These are phyloP conservation scores for Melanotaenia boesemani DNA, from an alignment of 2,797 vertebrate species.

Conservation along the genomic window DNA sequence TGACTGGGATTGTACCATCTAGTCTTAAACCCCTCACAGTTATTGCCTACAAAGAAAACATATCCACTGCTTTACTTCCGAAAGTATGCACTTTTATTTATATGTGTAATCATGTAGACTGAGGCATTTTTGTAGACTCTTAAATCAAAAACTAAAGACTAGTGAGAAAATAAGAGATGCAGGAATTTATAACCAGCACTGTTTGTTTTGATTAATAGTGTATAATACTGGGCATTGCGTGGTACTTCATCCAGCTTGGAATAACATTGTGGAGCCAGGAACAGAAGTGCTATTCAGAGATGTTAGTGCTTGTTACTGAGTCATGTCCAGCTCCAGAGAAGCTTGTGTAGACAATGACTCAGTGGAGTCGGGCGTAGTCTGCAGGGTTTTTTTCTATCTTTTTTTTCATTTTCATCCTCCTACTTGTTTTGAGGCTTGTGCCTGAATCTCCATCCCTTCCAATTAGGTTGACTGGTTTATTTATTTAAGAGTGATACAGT, in stretches of 20 bases:
- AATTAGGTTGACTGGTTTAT: conserved; percentile 47
- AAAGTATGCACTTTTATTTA: too few relatives aligned
- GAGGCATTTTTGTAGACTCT: too few relatives aligned
- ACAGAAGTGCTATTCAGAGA: conserved; percentile 37
- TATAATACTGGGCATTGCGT: neutral
- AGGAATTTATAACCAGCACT: too few relatives aligned
- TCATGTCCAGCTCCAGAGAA: conserved; percentile 52
- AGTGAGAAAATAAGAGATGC: too few relatives aligned
- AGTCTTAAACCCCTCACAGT: too few relatives aligned
- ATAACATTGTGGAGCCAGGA: conserved; percentile 5
- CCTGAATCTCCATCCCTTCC: conserved; percentile 26
- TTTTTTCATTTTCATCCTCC: conserved; percentile 44
- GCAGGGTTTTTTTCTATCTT: conserved; percentile 47
- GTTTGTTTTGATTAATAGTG: too few relatives aligned
- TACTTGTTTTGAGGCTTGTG: conserved; percentile 43
- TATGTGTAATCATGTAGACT: too few relatives aligned
- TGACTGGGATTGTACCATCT: too few relatives aligned
- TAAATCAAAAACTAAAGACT: too few relatives aligned
- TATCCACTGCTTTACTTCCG: too few relatives aligned
- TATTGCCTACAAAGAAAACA: too few relatives aligned
- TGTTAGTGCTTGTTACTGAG: conserved; percentile 44
- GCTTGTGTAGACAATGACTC: conserved; percentile 70
- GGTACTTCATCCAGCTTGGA: conserved; percentile 4
- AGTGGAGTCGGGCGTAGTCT: conserved; percentile 70
- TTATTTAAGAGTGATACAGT: conserved; percentile 36